phyloP scores from a whole-genome alignment of 1,140 invertebrate species.

The Frieseomelitta varia region DNA sequence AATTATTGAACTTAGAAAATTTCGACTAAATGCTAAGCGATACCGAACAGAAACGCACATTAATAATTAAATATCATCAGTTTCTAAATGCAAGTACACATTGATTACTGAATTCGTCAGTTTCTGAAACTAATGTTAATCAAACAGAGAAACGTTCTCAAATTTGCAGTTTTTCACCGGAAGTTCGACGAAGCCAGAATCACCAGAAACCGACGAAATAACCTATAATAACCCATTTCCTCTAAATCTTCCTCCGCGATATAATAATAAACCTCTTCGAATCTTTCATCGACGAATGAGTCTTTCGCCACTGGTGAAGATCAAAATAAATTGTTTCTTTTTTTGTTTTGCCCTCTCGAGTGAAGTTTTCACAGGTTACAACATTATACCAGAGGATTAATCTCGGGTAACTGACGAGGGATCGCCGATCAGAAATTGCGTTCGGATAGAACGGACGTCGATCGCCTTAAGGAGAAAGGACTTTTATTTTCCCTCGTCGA shows the following conservation, averaged over 20 bases:
- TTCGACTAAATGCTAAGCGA: too few species aligned
- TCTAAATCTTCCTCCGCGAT: neutral
- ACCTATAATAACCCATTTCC: neutral
- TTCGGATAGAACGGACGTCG: constrained; percentile 44
- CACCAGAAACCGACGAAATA: neutral
- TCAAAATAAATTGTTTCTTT: neutral
- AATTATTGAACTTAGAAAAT: too few species aligned
- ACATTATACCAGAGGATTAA: neutral
- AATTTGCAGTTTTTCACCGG: too few species aligned
- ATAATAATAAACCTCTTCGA: neutral
- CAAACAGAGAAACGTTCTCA: too few species aligned
- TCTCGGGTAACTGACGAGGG: neutral
- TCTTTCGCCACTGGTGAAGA: neutral
- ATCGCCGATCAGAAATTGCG: constrained; percentile 41
- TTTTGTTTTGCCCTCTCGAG: too few species aligned
- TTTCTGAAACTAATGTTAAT: neutral
- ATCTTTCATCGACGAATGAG: neutral
- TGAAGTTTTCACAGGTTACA: neutral
- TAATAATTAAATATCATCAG: neutral
- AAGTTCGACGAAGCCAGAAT: too few species aligned
- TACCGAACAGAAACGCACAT: neutral
- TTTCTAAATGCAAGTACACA: neutral
- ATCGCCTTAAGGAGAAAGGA: constrained; percentile 51
- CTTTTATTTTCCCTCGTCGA: constrained; percentile 57
- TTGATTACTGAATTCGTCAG: neutral